These are phyloP conservation scores for Drosophila nigritarsus DNA, from an alignment of 2,888 invertebrate species.

Conservation along the genomic window DNA sequence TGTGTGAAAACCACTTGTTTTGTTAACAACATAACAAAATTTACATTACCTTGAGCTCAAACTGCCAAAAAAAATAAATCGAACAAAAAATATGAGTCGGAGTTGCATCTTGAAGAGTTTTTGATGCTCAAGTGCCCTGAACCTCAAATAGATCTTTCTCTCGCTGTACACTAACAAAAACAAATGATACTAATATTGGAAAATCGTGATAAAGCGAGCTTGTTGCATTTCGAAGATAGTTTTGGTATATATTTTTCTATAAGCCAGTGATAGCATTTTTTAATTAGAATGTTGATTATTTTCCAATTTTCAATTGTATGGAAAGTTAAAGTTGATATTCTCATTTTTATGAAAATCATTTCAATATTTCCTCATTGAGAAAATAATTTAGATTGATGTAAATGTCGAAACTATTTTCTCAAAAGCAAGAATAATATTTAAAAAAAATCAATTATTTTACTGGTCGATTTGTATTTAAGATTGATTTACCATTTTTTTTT, in stretches of 20 bases:
- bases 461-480: neutral
- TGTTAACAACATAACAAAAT: conserved; percentile 53
- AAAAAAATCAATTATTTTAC: neutral
- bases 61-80: conserved; percentile 64
- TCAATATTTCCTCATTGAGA: neutral
- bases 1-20: conserved; percentile 65
- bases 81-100: conserved; percentile 20
- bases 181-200: neutral
- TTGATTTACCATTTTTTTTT: neutral
- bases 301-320: neutral
- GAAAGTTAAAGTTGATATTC: neutral
- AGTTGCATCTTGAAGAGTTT: conserved; percentile 38
- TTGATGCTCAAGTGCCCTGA: conserved; percentile 33
- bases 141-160: conserved; percentile 23
- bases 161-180: conserved; percentile 7
- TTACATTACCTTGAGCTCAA: conserved; percentile 77
- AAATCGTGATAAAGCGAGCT: neutral
- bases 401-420: no score
- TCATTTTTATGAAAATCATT: neutral
- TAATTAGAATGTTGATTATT: neutral
- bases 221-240: neutral
- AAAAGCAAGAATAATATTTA: neutral
- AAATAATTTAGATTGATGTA: no score
- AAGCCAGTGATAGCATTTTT: no score
- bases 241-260: no score